Conservation (phyloP, 1,140 invertebrate species). For the Drusus annulatus region DNA sequence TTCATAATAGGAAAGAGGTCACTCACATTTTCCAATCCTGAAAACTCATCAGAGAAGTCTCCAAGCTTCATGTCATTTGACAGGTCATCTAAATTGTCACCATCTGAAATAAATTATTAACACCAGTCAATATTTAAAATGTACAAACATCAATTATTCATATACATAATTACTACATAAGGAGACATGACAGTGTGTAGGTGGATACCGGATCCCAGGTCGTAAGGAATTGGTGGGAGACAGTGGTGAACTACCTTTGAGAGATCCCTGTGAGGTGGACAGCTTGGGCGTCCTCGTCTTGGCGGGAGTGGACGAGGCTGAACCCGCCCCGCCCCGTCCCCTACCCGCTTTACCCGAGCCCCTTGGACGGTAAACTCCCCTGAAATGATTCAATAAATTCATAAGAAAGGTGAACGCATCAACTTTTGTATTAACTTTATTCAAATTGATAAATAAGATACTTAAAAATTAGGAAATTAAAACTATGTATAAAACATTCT, state of each 20-base stretch:
- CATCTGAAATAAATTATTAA: constrained; percentile 25
- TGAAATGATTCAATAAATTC: background rate
- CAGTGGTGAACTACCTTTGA: background rate
- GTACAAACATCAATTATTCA: too few relatives aligned
- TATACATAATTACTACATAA: too few relatives aligned
- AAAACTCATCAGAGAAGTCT: constrained; percentile 45
- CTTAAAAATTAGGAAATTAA: background rate
- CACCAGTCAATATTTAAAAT: too few relatives aligned
- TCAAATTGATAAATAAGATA: background rate
- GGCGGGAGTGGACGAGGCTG: background rate
- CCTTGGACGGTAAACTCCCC: constrained; percentile 22
- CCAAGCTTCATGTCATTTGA: constrained; percentile 47
- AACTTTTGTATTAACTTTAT: background rate
- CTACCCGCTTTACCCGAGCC: constrained; percentile 22
- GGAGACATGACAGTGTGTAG: too few relatives aligned
- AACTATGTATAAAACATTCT: background rate
- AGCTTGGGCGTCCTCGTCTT: background rate
- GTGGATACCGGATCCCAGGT: too few relatives aligned
- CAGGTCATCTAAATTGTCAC: constrained; percentile 46
- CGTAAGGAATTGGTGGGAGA: too few relatives aligned
- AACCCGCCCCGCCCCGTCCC: background rate
- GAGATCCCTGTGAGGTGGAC: constrained; percentile 2
- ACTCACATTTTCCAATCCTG: constrained; percentile 48
- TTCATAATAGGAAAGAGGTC: constrained; percentile 1
- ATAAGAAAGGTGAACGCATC: background rate